These are phyloP conservation scores for Hanleya hanleyi DNA, from an alignment of 2,888 invertebrate species.

Conservation along the genomic window DNA sequence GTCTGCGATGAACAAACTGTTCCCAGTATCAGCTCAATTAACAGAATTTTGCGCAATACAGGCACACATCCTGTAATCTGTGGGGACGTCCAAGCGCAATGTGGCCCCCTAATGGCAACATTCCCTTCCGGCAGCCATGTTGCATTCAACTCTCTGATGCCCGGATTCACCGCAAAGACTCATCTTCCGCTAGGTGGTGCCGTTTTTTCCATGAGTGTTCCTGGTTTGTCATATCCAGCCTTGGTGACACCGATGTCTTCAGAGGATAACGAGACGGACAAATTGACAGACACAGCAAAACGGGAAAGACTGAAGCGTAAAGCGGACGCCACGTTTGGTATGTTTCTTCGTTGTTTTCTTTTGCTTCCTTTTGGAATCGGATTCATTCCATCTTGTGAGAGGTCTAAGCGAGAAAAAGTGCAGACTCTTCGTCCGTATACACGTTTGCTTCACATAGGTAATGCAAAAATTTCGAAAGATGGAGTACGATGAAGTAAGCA, in stretches of 20 bases:
- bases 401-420: too few relatives aligned
- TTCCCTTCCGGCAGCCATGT: neutral
- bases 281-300: neutral
- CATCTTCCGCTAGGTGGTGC: slow-evolving; percentile 17
- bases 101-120: neutral
- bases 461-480: too few relatives aligned
- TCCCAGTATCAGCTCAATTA: slow-evolving; percentile 95
- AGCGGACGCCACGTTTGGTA: neutral
- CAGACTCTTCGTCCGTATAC: too few relatives aligned
- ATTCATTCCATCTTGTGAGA: too few relatives aligned
- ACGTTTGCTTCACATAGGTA: too few relatives aligned
- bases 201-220: slow-evolving; percentile 49
- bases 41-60: slow-evolving; percentile 85
- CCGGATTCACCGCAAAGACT: neutral
- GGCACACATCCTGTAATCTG: slow-evolving; percentile 31
- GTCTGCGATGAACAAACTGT: slow-evolving; percentile 85
- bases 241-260: slow-evolving; percentile 52
- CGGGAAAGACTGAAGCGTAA: neutral
- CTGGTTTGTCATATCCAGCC: slow-evolving; percentile 63
- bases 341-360: too few relatives aligned
- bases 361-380: too few relatives aligned
- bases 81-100: neutral
- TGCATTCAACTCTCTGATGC: slow-evolving; percentile 22
- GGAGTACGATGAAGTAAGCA: too few relatives aligned
- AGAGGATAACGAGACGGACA: slow-evolving; percentile 8